Base-by-base conservation (phyloP, 2,113 vertebrate genomes). In the Chamaetylas fuelleborni region DNA sequence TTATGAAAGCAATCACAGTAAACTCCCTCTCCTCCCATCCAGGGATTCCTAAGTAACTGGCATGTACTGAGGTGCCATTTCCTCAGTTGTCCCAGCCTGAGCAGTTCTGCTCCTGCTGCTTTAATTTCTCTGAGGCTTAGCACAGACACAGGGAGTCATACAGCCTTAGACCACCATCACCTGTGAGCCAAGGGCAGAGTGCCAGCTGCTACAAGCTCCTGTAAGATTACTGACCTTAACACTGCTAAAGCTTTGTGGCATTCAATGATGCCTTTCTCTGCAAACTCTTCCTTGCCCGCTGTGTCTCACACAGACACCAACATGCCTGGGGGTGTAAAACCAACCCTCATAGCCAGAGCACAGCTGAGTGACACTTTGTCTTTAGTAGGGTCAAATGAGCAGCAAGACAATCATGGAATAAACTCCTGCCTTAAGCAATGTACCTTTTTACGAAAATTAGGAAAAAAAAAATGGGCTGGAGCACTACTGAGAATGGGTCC, bases 1-100 rank as follows among this genome's bases (percentile, higher is more conserved):
- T 93, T 33, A 8, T 50, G 58, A 93, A 96, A 91, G 70, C 51
- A 58, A 88, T 34, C 47, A 36, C 33, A 77, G 43, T 22, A 73
- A 95, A 69, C 20, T 57, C 76, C 47, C 50, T 54, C 67, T 19
- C n/a, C 58, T 65, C 74, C n/a, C 64, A 24, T n/a, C 58, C 80
- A 40, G 36, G 45, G 16, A 81, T 45, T 57, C 80, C 38, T 72
- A 82, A 65, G 54, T 80, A 96, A 88, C 3, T 50, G 47, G 25
- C 1, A 0, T 42, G 31, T 61, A 67, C 40, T 64, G 71, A 90
- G 36, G 36, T 45, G 31, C 38, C 38, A 43, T 81, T 88, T 91
- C 81, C 40, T 43, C 14, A 2, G 25, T 5, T 58, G 26, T 65
- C 61, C 62, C 74, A 86, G 14, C 38, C 36, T 36, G 34, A 86